These are phyloP conservation scores for Temnothorax longispinosus DNA, from an alignment of 1,140 invertebrate species.

Conservation along the genomic window DNA sequence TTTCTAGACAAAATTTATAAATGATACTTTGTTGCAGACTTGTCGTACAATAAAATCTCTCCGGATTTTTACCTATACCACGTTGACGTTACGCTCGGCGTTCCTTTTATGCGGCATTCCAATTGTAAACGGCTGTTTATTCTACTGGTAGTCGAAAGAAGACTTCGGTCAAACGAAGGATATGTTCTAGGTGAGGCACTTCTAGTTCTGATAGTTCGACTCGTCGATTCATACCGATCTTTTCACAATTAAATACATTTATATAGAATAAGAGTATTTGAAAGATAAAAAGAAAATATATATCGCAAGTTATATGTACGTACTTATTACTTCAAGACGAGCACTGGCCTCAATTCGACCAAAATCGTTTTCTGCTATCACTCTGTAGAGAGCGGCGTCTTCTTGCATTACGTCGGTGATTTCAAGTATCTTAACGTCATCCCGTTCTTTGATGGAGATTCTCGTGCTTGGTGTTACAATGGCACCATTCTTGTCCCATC, in stretches of 20 bases:
- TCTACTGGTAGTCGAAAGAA: constrained; percentile 83
- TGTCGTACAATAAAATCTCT: background rate
- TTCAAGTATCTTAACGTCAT: constrained; percentile 91
- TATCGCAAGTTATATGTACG: constrained; percentile 69
- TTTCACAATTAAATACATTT: constrained; percentile 53
- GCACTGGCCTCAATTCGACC: constrained; percentile 93
- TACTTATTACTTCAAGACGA: constrained; percentile 91
- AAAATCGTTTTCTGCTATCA: constrained; percentile 93
- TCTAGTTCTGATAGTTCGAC: constrained; percentile 83
- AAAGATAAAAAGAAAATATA: background rate
- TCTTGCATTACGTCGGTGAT: constrained; percentile 91
- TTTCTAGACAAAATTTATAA: constrained; percentile 82
- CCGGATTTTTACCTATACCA: constrained; percentile 86
- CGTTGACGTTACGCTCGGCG: constrained; percentile 87
- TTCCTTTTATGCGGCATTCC: constrained; percentile 85
- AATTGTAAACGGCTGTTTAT: constrained; percentile 87
- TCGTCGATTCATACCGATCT: constrained; percentile 79
- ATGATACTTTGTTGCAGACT: background rate
- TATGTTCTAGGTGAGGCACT: constrained; percentile 83
- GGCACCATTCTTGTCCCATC: constrained; percentile 93
- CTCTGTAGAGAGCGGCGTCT: constrained; percentile 93
- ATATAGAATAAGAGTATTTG: constrained; percentile 46
- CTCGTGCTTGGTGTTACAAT: constrained; percentile 88
- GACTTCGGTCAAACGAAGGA: constrained; percentile 83
- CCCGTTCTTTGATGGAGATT: constrained; percentile 90